Evolutionary conservation across 2,888 invertebrate species (phyloP), one percentile per base, ranked within the genome.

Genomic region (Platycheirus albimanus): DNA sequence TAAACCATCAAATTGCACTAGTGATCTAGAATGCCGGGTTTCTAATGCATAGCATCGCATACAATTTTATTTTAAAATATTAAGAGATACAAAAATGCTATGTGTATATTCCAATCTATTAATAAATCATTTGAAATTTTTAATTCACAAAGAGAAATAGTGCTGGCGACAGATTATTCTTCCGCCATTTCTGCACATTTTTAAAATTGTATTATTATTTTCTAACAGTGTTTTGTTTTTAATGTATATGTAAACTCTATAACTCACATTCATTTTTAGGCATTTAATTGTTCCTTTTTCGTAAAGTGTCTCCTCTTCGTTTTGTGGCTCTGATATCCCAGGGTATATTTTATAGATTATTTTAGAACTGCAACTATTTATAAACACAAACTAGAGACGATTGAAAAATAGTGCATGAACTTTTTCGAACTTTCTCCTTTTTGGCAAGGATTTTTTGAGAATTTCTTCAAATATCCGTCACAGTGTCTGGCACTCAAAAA

Each of bases 291-390:
- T 61, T 70, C 52, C 47, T 80, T 30, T 41, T 30, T 43, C 41
- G 56, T 56, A 36, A 13, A 24, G 47, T 33, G 24, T 45, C 30
- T 33, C 43, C 33, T 63, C 52, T 64, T 69, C 4, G 15, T 10
- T 17, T n/a, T 30, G 45, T n/a, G 61, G 61, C 45, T 45, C 61
- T 45, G 41, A 49, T 78, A 83, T 77, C 83, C 83, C 83, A 83
- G 83, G 83, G 83, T 74, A 78, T 51, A 74, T 36, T 64, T 69
- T 56, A 63, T 74, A 64, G 74, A 78, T 69, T 83, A 83, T 78
- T 83, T 83, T 83, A 77, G 78, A 78, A 72, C 58, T 78, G 64
- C 69, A 74, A 83, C 83, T 83, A 83, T 83, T 78, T 78, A 74
- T 83, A 83, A 78, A 83, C 66, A 67, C 51, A 58, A 20, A 52